Conservation (phyloP, 2,113 vertebrate species). For the Ophthalmolycus amberensis region DNA sequence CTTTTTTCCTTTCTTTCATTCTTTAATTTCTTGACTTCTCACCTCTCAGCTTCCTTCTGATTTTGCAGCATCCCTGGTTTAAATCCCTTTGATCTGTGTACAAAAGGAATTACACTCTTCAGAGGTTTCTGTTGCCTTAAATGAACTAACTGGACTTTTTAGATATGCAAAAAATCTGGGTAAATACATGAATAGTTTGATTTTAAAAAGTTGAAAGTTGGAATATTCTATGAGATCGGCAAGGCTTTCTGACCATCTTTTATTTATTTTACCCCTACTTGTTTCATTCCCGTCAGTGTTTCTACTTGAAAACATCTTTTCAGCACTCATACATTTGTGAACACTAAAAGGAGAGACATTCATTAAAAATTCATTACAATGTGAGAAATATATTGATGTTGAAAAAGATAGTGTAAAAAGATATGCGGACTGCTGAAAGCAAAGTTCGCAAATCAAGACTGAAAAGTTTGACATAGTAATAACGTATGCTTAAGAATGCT, state of each 20-base stretch:
- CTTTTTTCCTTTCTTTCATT: constrained; percentile 3
- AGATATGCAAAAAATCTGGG: not conserved
- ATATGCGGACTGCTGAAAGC: not conserved
- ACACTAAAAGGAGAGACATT: constrained; percentile 25
- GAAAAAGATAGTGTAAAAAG: constrained; percentile 1
- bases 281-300: constrained; percentile 30
- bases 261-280: constrained; percentile 42
- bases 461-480: not conserved
- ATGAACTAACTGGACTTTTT: constrained; percentile 18
- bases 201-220: constrained; percentile 40
- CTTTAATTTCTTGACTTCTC: constrained; percentile 4
- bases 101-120: constrained; percentile 22
- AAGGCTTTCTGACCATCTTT: constrained; percentile 32
- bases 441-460: constrained; percentile 5
- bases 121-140: constrained; percentile 20
- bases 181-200: constrained; percentile 36
- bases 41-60: not conserved
- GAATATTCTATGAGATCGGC: constrained; percentile 34
- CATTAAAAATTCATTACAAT: constrained; percentile 43
- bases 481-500: too few relatives aligned
- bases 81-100: constrained; percentile 30
- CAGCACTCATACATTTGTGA: constrained; percentile 24
- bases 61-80: constrained; percentile 1
- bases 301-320: constrained; percentile 37
- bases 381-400: constrained; percentile 9